Base-by-base conservation (phyloP, 2,888 invertebrate species). In the Leptinotarsa peninsularis region DNA sequence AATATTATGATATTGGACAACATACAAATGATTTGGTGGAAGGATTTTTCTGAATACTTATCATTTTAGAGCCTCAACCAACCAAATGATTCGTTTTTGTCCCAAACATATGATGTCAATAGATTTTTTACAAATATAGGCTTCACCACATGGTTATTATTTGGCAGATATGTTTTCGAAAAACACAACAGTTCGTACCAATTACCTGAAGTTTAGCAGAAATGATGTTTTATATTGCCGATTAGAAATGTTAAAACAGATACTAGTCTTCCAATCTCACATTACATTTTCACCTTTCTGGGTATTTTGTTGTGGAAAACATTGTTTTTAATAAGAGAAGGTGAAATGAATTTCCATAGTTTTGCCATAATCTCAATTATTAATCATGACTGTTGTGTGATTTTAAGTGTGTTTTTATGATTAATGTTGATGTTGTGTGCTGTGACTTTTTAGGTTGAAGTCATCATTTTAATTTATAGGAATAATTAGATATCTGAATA, bases 291-390 rank as follows among this genome's bases (percentile, higher is more conserved):
- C 58, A 43, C 23, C 21, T 58, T 58, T 23, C 15, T 21, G 4
- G 23, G 21, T 58, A 54, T 43, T 10, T 43, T 10, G 43, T 43
- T 3, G 43, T 43, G 43, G 43, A 43, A 43, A 43, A 43, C 43
- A 43, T 43, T 43, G 13, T 43, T 43, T 43, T 43, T 0, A 43
- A 43, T 13, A 43, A 43, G 43, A 43, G 33, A 33, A 33, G 43
- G 43, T 43, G 5, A 13, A 43, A 43, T 43, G 43, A 10, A 1
- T 43, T 13, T 43, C 43, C 54, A 54, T 18, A 54, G 58, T 58
- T 14, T 21, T 58, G 58, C 58, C 58, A 58, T 58, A 13, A 17
- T 15, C 58, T 58, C 58, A 58, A 18, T 58, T 58, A 21, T 58
- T 21, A 58, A 14, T 21, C 23, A 14, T 52, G 14, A 58, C 14